Conservation (phyloP, 2,797 vertebrate genomes). For the Phylloscopus collybita region DNA sequence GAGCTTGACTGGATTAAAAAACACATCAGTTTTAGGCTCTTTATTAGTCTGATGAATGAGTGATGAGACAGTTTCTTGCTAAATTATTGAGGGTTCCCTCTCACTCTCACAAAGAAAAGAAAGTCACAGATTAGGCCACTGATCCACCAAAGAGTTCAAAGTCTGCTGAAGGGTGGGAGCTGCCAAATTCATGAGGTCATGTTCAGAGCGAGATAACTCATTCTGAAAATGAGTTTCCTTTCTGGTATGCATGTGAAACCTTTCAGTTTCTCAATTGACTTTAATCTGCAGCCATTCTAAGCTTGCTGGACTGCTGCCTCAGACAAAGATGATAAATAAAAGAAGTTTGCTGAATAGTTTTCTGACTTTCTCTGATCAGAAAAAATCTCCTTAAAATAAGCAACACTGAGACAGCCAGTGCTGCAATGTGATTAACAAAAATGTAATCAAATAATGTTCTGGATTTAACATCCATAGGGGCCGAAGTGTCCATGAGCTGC, state of each 20-base stretch:
- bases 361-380: neutral
- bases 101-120: constrained; percentile 20
- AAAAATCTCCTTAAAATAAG: neutral
- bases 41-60: neutral
- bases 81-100: constrained; percentile 21
- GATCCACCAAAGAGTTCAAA: constrained; percentile 57
- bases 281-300: neutral
- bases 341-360: neutral
- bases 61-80: neutral
- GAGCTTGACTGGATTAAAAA: neutral
- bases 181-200: constrained; percentile 70
- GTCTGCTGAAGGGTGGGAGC: constrained; percentile 45
- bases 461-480: neutral
- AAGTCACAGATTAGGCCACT: constrained; percentile 51
- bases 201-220: constrained; percentile 62
- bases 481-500: neutral
- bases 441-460: neutral
- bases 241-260: constrained; percentile 28
- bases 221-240: constrained; percentile 48
- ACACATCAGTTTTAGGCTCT: neutral
- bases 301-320: neutral
- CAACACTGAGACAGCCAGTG: neutral
- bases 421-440: neutral
- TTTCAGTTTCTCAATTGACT: constrained; percentile 28
- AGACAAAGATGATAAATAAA: neutral